Evolutionary conservation across 1,140 invertebrate species (phyloP).

Genomic region (Drosophila willistoni): DNA sequence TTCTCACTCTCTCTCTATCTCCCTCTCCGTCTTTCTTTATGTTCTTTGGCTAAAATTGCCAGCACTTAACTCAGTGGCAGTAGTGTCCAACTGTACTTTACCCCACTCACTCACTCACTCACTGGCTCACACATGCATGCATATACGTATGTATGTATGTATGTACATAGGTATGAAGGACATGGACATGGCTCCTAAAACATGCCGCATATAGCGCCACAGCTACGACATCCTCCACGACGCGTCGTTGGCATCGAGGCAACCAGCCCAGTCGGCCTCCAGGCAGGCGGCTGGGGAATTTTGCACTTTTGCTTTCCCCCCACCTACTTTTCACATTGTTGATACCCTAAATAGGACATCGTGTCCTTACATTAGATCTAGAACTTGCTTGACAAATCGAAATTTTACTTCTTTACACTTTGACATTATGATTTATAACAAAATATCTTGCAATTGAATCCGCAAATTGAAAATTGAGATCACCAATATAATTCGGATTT

Average conservation of each 20-base stretch:
- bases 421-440: too few relatives aligned
- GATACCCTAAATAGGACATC: constrained; percentile 31
- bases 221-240: constrained; percentile 32
- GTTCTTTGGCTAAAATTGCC: constrained; percentile 59
- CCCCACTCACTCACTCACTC: constrained; percentile 7
- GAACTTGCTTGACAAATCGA: background rate
- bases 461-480: too few relatives aligned
- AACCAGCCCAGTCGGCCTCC: background rate
- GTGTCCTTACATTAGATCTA: background rate
- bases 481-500: too few relatives aligned
- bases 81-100: constrained; percentile 70
- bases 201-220: constrained; percentile 38
- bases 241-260: constrained; percentile 31
- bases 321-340: constrained; percentile 3
- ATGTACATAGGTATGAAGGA: constrained; percentile 14
- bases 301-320: constrained; percentile 25
- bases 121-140: background rate
- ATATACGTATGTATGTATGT: background rate
- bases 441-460: too few relatives aligned
- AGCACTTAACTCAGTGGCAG: constrained; percentile 60
- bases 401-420: too few relatives aligned
- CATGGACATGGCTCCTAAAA: constrained; percentile 38
- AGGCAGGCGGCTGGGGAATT: constrained; percentile 15
- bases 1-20: background rate
- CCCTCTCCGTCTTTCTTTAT: background rate